Evolutionary conservation across 2,113 vertebrate genomes (phyloP).

Genomic region (Thalassoma bifasciatum): DNA sequence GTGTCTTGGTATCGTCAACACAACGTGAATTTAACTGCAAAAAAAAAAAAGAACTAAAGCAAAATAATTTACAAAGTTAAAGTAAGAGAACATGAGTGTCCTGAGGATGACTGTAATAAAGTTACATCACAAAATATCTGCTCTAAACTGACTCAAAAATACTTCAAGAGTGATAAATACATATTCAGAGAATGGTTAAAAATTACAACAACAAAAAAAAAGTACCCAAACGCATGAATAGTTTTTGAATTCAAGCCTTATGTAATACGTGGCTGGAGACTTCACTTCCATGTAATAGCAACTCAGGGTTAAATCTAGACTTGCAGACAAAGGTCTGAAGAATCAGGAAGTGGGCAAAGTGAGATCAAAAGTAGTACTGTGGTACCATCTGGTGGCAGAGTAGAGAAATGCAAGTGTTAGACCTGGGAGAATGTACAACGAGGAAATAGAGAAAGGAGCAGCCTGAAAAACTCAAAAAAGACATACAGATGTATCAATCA

Average conservation of each 20-base stretch:
- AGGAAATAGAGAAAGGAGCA: too few species aligned
- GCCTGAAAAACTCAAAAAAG: too few species aligned
- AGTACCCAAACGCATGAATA: background rate
- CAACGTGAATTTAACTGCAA: background rate
- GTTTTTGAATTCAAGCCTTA: background rate
- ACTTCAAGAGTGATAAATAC: background rate
- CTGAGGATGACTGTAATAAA: background rate
- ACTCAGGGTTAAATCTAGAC: slow-evolving; percentile 15
- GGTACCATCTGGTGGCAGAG: slow-evolving; percentile 33
- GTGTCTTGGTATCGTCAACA: background rate
- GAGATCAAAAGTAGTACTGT: background rate
- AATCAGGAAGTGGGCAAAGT: background rate
- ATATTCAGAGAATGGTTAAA: too few species aligned
- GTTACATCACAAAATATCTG: background rate
- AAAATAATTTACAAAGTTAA: too few species aligned
- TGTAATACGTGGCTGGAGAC: background rate
- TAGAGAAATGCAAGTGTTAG: background rate
- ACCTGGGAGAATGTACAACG: too few species aligned
- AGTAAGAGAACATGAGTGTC: background rate
- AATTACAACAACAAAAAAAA: too few species aligned
- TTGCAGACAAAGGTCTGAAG: background rate
- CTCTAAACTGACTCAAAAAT: background rate
- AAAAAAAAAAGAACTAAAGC: too few species aligned
- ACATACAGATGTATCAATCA: too few species aligned
- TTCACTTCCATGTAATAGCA: background rate